Evolutionary conservation across 2,113 vertebrate genomes (phyloP), one percentile per base, ranked within the genome.

Genomic region (Pangasianodon gigas): DNA sequence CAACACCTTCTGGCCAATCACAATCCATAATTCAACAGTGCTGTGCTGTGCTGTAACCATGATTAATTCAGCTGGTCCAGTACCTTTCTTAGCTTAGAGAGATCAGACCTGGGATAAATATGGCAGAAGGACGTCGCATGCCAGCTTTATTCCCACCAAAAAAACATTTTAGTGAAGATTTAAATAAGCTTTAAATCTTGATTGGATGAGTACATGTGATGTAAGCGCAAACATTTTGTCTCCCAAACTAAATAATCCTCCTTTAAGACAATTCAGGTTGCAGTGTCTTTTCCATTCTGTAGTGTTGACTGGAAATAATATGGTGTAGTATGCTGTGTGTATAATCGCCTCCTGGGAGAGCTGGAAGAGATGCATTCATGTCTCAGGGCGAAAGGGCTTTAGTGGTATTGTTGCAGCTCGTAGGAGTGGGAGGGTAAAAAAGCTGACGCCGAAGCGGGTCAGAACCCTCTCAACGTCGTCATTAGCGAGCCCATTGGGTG

Each of bases 371-470:
- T 19, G 48, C 48, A 18, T 81, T 48, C 14, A 32, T 81, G 48
- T 52, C 29, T 81, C 48, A n/a, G 48, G 79, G 46, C 14, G 14
- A 52, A 52, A 54, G 48, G 80, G 80, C 80, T 82, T 37, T 4
- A 37, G 80, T 82, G 29, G n/a, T 56, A 21, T 24, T 56, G 52
- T 4, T 82, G 80, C 51, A 56, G 80, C 52, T 37, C 80, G 9
- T 54, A n/a, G 3, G 79, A 54, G 79, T n/a, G 14, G 26, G 48
- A 81, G 26, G 48, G 48, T 81, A 18, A 81, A 54, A 51, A 52
- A 52, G 80, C 80, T 82, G 80, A 82, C 52, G 18, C 80, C 4
- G n/a, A 56, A 56, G 80, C 52, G 80, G 80, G 80, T 82, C 80
- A 56, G 52, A 82, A 82, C 80, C 80, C n/a, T 54, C 80, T 37